Base-by-base conservation (phyloP, 2,797 vertebrate species). In the Anisognathus igniventris region DNA sequence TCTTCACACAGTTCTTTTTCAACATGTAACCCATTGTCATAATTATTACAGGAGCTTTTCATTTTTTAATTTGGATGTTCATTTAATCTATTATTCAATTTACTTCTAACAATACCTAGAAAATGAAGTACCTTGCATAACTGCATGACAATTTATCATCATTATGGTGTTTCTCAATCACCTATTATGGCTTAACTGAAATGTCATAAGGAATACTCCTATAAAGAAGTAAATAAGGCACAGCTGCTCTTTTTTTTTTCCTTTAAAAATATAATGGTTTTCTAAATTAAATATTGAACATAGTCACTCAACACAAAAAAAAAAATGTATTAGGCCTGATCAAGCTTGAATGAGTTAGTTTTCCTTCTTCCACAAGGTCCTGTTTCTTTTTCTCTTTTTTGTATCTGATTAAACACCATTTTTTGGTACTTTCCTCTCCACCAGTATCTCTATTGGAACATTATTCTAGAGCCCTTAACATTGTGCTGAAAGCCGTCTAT, bases 61-160 rank as follows among this genome's bases (percentile, higher is more conserved):
- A 62, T 51, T 70, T 87, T 93, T 84, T 80, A 73, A 92, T 88
- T 85, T 84, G 57, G 68, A 77, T 80, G 48, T 71, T 86, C 72
- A 93, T 79, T 85, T 92, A 90, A 93, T 90, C 82, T 91, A 83
- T 88, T 93, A 88, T 50, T 85, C 72, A 74, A 91, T 93, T 94
- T 90, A 60, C 35, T 88, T 77, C 53, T 65, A 91, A 95, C 35
- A 91, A 93, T 88, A 80, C 7, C 54, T 66, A 58, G 68, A 86
- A 96, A 92, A 94, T 91, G 17, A 88, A 94, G 73, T 33, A 92
- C 47, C 61, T 83, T 77, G n/a, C 1, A 0, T 60, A 92, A 92
- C 23, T 24, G 57, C 57, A 10, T 42, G 61, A 78, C 61, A 37
- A 86, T 92, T 91, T 80, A 80, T 93, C 87, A 92, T 90, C 85